Evolutionary conservation across 2,888 invertebrate species (phyloP).

Genomic region (Sericinus montela): DNA sequence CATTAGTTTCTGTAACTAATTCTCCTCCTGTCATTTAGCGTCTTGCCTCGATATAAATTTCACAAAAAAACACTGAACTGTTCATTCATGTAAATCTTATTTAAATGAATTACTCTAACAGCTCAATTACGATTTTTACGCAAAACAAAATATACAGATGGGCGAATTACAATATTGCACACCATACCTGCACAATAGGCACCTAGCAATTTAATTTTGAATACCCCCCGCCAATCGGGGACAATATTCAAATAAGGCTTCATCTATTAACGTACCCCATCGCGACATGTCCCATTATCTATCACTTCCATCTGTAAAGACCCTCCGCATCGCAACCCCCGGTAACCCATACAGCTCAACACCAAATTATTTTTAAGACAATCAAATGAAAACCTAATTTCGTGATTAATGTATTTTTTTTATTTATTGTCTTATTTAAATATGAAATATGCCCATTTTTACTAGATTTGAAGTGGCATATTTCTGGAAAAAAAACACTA

Average conservation of each 20-base stretch:
- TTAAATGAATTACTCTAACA: no score
- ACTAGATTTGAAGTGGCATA: no score
- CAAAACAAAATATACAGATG: slow-evolving; percentile 3
- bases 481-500: no score
- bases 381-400: slow-evolving; percentile 20
- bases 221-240: slow-evolving; percentile 64
- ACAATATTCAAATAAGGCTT: slow-evolving; percentile 78
- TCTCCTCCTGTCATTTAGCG: no score
- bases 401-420: not conserved
- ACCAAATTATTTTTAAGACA: slow-evolving; percentile 30
- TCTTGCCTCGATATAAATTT: no score
- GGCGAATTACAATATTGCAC: slow-evolving; percentile 20
- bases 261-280: slow-evolving; percentile 71
- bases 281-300: slow-evolving; percentile 70
- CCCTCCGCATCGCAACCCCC: slow-evolving; percentile 45
- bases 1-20: no score
- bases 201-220: slow-evolving; percentile 65
- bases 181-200: slow-evolving; percentile 55
- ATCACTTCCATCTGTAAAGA: slow-evolving; percentile 57
- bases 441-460: no score
- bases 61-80: no score
- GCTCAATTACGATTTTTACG: not conserved
- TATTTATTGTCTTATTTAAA: no score
- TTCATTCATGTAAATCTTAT: no score
- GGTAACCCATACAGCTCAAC: slow-evolving; percentile 24